Conservation (phyloP, 2,113 vertebrate species). For the Ictidomys tridecemlineatus region DNA sequence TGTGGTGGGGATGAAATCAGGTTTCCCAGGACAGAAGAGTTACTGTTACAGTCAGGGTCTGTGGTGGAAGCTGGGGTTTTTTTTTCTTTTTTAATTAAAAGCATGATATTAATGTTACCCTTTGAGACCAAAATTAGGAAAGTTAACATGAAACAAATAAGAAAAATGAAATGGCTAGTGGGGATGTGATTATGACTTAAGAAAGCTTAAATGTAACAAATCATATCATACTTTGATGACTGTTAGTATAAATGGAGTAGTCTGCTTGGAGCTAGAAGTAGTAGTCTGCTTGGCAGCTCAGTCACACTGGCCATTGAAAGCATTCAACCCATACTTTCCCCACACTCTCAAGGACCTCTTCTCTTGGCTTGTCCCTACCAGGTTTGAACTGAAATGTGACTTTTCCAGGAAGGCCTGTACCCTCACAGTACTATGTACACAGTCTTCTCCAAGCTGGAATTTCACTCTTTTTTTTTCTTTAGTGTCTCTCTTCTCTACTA, state of each 20-base stretch:
- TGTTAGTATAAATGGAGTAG: neutral
- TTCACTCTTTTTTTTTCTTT: neutral
- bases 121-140: constrained; percentile 51
- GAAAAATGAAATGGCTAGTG: neutral
- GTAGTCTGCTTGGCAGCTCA: neutral
- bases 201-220: constrained; percentile 45
- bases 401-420: neutral
- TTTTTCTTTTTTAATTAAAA: too few species aligned
- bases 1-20: neutral
- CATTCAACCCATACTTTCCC: neutral
- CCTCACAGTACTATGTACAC: neutral
- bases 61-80: neutral
- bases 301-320: neutral
- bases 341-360: neutral
- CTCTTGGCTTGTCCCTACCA: neutral
- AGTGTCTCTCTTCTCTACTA: neutral
- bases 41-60: accelerated
- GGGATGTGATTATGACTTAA: neutral
- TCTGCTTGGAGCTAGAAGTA: neutral
- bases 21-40: neutral
- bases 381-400: neutral
- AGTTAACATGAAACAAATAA: constrained; percentile 31
- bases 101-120: neutral
- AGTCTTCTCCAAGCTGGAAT: neutral
- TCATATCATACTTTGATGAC: neutral